phyloP scores from a whole-genome alignment of 1,140 invertebrate genomes.

The Pachyrhynchus sulphureomaculatus region DNA sequence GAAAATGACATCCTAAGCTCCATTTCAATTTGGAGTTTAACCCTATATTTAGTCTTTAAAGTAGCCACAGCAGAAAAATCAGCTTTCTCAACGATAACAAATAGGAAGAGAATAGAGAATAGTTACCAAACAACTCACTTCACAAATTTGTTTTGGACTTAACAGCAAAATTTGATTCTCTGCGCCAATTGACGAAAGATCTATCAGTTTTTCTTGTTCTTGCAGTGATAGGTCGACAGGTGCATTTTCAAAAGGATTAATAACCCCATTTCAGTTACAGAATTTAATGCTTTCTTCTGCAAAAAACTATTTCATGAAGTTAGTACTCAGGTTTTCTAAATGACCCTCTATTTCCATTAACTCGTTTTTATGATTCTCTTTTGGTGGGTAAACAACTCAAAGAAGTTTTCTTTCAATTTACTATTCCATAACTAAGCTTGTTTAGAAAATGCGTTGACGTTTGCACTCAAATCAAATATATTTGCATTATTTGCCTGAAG shows the following conservation, averaged over 20 bases:
- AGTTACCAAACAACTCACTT: too few species aligned
- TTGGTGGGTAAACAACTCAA: not conserved
- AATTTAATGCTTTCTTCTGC: not conserved
- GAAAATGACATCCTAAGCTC: too few species aligned
- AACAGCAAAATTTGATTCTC: too few species aligned
- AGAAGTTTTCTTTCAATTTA: not conserved
- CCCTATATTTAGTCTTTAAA: too few species aligned
- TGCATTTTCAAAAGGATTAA: not conserved
- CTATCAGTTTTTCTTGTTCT: not conserved
- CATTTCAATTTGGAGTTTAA: too few species aligned
- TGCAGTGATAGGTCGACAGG: not conserved
- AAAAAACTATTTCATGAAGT: too few species aligned
- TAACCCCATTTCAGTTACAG: not conserved
- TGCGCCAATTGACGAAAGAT: too few species aligned
- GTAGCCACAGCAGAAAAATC: too few species aligned
- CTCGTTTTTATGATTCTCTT: not conserved
- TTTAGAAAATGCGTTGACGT: not conserved
- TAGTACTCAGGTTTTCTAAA: not conserved
- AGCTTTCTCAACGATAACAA: too few species aligned
- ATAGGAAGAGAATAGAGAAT: too few species aligned
- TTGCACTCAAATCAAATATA: not conserved
- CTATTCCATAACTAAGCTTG: constrained; percentile 3
- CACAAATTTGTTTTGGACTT: too few species aligned
- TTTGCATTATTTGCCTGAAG: not conserved
- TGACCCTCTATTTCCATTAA: too few species aligned